Evolutionary conservation across 2,797 vertebrate species (phyloP).

Genomic region (Anomalospiza imberbis): DNA sequence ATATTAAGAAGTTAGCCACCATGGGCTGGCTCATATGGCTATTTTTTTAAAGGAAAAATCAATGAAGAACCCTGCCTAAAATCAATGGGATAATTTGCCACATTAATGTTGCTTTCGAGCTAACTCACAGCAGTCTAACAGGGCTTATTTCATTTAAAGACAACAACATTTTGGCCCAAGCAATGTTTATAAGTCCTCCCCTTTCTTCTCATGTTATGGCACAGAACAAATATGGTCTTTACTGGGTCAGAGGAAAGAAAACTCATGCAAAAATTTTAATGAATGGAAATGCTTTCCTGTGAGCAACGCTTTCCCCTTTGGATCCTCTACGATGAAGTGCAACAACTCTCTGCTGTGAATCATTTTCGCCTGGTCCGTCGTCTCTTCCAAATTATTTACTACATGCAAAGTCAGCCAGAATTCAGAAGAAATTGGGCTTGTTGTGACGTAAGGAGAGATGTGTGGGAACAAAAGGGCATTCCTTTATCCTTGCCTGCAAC

Average conservation of each 20-base stretch:
- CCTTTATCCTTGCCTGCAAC: constrained; percentile 73
- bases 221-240: background rate
- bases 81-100: constrained; percentile 49
- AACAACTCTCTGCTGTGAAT: background rate
- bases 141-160: background rate
- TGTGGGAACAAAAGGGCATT: constrained; percentile 76
- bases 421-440: constrained; percentile 59
- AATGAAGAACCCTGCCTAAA: constrained; percentile 60
- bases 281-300: background rate
- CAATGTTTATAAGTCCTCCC: background rate
- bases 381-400: constrained; percentile 34
- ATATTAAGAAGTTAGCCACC: constrained; percentile 20
- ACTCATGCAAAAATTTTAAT: background rate
- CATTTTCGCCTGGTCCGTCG: background rate
- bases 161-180: background rate
- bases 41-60: constrained; percentile 37
- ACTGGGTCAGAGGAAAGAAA: background rate
- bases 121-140: constrained; percentile 17
- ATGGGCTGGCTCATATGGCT: background rate
- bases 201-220: background rate
- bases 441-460: constrained; percentile 75
- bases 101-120: constrained; percentile 37
- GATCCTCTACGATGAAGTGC: background rate
- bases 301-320: background rate
- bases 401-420: constrained; percentile 46